Evolutionary conservation across 53 echinoderm and acorn worm species (phyloP), one percentile per base, ranked within the genome.

Genomic region (Henricia sp.): DNA sequence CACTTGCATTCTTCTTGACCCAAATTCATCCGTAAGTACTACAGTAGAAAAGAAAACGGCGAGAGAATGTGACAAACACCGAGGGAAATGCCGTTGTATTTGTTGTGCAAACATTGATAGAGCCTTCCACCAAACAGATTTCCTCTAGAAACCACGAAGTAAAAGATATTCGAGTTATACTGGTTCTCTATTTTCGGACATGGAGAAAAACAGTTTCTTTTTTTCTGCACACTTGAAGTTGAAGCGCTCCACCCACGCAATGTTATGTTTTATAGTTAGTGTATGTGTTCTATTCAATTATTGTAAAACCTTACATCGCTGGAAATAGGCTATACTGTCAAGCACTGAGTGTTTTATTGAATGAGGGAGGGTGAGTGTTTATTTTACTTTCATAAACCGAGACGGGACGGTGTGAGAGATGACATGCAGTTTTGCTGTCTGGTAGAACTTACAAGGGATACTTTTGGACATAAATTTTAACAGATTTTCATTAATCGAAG

Each of bases 311-410:
- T 17, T 34, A n/a, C 37, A 14, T 37, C 39, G 39, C 16, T 24
- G 8, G 21, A 67, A 67, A 38, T 67, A 67, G 37, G 38, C 67
- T 23, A 28, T 21, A 16, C 67, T 67, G 67, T 67, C 67, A 67
- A 39, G 67, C 23, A 33, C 70, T 27, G 70, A 70, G 70, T 70
- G 70, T 44, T 27, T 37, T 70, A 70, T 27, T 70, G 70, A 70
- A 70, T 44, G 70, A 70, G 27, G 46, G 13, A 46, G 38, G 44
- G 43, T 44, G 16, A 43, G 44, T 70, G 70, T 70, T 70, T 70
- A 70, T 70, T 70, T 70, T 70, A 70, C 25, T 70, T 70, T 70
- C 70, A 46, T 46, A 37, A 3, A 21, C 6, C 67, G 67, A 67
- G 40, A 38, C 39, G 67, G 17, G 30, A 9, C 13, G 10, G 30